phyloP scores from a whole-genome alignment of 30 jellyfish, hydroid and myxozoan species.

The Phacellophora camtschatica region DNA sequence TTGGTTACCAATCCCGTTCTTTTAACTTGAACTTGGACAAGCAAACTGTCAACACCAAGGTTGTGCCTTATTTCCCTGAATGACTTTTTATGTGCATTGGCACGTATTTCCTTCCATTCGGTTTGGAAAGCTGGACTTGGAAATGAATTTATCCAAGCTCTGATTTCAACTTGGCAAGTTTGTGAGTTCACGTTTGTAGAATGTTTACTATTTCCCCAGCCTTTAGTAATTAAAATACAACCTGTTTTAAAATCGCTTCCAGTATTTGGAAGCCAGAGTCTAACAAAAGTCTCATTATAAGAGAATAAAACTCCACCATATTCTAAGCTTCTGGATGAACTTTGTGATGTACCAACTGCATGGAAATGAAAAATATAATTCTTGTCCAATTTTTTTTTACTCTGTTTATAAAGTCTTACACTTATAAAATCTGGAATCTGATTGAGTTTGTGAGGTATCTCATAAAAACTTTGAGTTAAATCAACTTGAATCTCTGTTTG shows the following conservation, averaged over 20 bases:
- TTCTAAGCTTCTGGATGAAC: conserved; percentile 45
- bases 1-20: neutral
- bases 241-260: conserved; percentile 57
- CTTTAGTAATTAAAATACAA: conserved; percentile 67
- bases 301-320: conserved; percentile 93
- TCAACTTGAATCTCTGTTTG: conserved; percentile 77
- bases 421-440: conserved; percentile 91
- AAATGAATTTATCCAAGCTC: conserved; percentile 89
- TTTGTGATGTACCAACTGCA: conserved; percentile 90
- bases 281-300: conserved; percentile 72
- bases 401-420: conserved; percentile 65
- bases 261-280: conserved; percentile 83
- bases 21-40: conserved; percentile 79
- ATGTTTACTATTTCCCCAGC: conserved; percentile 96
- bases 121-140: conserved; percentile 91
- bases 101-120: conserved; percentile 66
- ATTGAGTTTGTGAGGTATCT: conserved; percentile 56
- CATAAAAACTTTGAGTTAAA: conserved; percentile 37
- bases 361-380: conserved; percentile 68
- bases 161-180: conserved; percentile 77
- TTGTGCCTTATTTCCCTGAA: conserved; percentile 77
- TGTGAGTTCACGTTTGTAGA: conserved; percentile 51
- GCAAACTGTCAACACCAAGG: conserved; percentile 36
- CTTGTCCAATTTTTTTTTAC: neutral
- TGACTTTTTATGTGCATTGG: conserved; percentile 63